phyloP scores from a whole-genome alignment of 2,888 invertebrate genomes.

The Megastigmus dorsalis region DNA sequence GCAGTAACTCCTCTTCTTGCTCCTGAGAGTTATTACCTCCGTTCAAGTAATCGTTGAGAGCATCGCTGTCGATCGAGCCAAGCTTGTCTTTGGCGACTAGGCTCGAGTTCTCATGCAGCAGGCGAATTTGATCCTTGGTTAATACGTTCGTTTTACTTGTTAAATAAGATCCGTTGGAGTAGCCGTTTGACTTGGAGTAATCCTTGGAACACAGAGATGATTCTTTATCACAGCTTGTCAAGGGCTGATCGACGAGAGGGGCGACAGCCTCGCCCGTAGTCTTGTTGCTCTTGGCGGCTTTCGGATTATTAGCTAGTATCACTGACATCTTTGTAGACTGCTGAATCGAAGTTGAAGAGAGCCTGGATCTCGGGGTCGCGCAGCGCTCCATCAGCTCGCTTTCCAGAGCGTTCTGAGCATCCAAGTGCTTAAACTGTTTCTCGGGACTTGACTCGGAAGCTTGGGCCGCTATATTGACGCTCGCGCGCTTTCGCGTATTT shows the following conservation, averaged over 20 bases:
- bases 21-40: slow-evolving; percentile 85
- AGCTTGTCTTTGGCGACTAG: slow-evolving; percentile 54
- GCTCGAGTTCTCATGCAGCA: slow-evolving; percentile 61
- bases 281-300: slow-evolving; percentile 61
- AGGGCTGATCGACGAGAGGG: slow-evolving; percentile 57
- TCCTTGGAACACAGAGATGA: slow-evolving; percentile 59
- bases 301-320: slow-evolving; percentile 64
- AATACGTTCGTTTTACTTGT: slow-evolving; percentile 49
- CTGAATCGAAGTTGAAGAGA: slow-evolving; percentile 56
- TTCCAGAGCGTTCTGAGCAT: slow-evolving; percentile 34
- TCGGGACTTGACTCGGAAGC: slow-evolving; percentile 68
- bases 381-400: slow-evolving; percentile 55
- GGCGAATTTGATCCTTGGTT: slow-evolving; percentile 60
- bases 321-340: slow-evolving; percentile 63
- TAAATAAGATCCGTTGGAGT: slow-evolving; percentile 44
- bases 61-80: slow-evolving; percentile 84
- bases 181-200: slow-evolving; percentile 63
- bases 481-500: slow-evolving; percentile 68
- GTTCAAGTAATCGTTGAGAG: slow-evolving; percentile 87
- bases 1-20: slow-evolving; percentile 88
- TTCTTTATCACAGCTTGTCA: slow-evolving; percentile 65
- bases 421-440: slow-evolving; percentile 68
- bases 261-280: slow-evolving; percentile 54
- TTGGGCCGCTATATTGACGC: slow-evolving; percentile 55
- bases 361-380: slow-evolving; percentile 55